Conservation (phyloP, 2,797 vertebrate genomes). For the Silurus aristotelis region DNA sequence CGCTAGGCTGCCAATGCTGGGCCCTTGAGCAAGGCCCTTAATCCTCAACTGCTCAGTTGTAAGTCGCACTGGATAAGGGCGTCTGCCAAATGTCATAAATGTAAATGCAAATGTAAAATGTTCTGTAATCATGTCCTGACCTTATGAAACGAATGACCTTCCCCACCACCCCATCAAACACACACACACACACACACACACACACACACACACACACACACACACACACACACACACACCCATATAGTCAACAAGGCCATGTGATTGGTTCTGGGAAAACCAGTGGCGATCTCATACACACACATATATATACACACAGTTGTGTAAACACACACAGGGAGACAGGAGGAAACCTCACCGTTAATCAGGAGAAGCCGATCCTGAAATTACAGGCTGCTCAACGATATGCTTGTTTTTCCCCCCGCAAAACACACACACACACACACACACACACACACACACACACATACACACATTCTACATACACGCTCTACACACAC, state of each 20-base stretch:
- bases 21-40: too few species aligned
- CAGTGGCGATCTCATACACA: neutral
- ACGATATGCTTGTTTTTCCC: slow-evolving; percentile 52
- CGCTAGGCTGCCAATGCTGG: too few species aligned
- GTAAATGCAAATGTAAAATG: slow-evolving; percentile 23
- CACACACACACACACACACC: neutral
- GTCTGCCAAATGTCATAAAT: too few species aligned
- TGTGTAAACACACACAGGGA: slow-evolving; percentile 6
- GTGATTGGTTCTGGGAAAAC: neutral
- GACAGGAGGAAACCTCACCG: slow-evolving; percentile 26
- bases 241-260: neutral
- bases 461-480: too few species aligned
- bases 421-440: slow-evolving; percentile 28
- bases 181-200: neutral
- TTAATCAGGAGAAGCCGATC: slow-evolving; percentile 56
- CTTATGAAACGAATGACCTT: slow-evolving; percentile 38
- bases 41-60: too few species aligned
- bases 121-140: slow-evolving; percentile 72
- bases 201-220: neutral
- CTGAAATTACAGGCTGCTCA: slow-evolving; percentile 55
- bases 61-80: too few species aligned
- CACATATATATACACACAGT: slow-evolving; percentile 2
- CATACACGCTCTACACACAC: too few species aligned
- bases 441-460: slow-evolving; percentile 21
- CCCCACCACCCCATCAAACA: slow-evolving; percentile 24